These are phyloP conservation scores for Trichomalopsis sarcophagae DNA, from an alignment of 1,140 invertebrate genomes.

Conservation along the genomic window DNA sequence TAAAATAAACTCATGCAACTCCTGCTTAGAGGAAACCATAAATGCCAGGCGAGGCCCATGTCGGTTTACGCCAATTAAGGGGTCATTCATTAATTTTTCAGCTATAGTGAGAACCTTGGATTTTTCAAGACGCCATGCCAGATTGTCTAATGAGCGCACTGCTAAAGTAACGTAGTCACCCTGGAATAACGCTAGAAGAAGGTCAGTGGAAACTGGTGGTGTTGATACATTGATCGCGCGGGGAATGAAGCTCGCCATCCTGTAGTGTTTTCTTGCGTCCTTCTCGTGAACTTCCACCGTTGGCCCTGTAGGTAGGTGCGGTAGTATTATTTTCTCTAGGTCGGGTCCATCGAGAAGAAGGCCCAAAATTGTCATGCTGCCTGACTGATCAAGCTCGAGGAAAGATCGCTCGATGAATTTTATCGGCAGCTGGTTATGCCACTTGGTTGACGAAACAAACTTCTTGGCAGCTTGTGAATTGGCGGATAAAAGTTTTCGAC, in stretches of 20 bases:
- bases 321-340: background rate
- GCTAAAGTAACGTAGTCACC: background rate
- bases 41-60: background rate
- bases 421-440: constrained; percentile 64
- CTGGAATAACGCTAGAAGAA: background rate
- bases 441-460: constrained; percentile 37
- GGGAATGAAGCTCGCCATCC: background rate
- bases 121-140: background rate
- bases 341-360: constrained; percentile 2
- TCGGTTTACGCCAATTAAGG: background rate
- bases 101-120: background rate
- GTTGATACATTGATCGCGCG: constrained; percentile 13
- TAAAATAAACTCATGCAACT: background rate
- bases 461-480: background rate
- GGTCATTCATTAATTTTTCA: background rate
- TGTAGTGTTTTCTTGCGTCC: constrained; percentile 1
- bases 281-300: constrained; percentile 2
- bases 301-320: background rate
- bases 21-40: background rate
- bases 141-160: background rate
- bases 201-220: background rate
- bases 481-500: background rate
- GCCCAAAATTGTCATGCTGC: constrained; percentile 18
- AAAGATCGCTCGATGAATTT: constrained; percentile 54
- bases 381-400: background rate